Evolutionary conservation across 2,888 invertebrate genomes (phyloP).

Genomic region (Rhogogaster chlorosoma): DNA sequence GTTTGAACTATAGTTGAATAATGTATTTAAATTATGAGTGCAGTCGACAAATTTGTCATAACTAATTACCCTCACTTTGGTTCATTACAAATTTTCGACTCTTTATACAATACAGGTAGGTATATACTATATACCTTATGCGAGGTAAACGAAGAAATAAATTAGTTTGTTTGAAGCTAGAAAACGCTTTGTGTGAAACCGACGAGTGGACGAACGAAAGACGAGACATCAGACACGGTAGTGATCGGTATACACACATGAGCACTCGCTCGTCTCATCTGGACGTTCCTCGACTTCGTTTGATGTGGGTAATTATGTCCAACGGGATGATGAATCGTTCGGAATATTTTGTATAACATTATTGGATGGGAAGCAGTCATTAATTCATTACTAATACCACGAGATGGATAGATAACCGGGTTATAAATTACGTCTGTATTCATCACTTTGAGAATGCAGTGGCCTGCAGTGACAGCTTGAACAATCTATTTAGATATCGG

Average conservation of each 20-base stretch:
- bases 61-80: constrained; percentile 11
- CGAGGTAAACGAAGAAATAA: constrained; percentile 7
- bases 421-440: constrained; percentile 70
- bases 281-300: constrained; percentile 33
- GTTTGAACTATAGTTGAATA: constrained; percentile 28
- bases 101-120: not conserved
- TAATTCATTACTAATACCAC: constrained; percentile 65
- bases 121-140: not conserved
- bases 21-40: not conserved
- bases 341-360: constrained; percentile 68
- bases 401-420: constrained; percentile 59
- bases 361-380: constrained; percentile 62
- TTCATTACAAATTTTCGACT: not conserved
- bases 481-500: constrained; percentile 48
- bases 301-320: constrained; percentile 66
- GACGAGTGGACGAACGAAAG: constrained; percentile 5
- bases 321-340: constrained; percentile 69
- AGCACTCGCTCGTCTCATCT: constrained; percentile 26
- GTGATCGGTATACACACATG: constrained; percentile 49
- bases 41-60: constrained; percentile 33
- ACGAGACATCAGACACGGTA: constrained; percentile 38
- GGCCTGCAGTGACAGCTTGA: constrained; percentile 47
- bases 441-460: constrained; percentile 64
- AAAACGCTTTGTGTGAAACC: constrained; percentile 13
- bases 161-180: not conserved